Evolutionary conservation across 1,140 invertebrate genomes (phyloP), one percentile per base, ranked within the genome.

Genomic region (Drosophila baimaii): DNA sequence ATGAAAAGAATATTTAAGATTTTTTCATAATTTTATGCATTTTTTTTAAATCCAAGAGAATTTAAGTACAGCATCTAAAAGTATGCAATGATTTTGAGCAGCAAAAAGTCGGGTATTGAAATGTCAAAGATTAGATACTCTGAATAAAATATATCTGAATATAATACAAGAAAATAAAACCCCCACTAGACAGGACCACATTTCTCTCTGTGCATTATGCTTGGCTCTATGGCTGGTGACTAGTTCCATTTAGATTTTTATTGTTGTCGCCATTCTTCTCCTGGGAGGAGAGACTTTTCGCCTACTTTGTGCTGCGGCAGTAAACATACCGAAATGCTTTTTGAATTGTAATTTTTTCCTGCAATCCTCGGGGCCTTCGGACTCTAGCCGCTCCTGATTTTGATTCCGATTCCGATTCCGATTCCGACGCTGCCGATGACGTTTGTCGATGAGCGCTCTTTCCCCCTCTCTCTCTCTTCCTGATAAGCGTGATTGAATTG

Each of bases 401-500:
- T 17, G 25, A 21, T 68, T 33, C 43, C 21, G 37, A 3, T 64
- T 21, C 37, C 58, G 33, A 37, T 51, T 58, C 51, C 29, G n/a
- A 41, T 69, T 46, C 39, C 43, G 31, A 52, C 65, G 47, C 81
- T 84, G 82, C 55, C 78, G 72, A 57, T 84, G 84, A 84, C 84
- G 83, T 80, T 64, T 82, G 66, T 82, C 75, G 78, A 76, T 78
- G 74, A 73, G 66, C 41, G 56, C 68, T 47, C 57, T 29, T 7
- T 29, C 29, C 7, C 29, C 8, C 29, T 29, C 44, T 52, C 54
- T 56, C 37, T 33, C 33, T 21, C 19, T 31, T 19, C 7, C 64
- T 80, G 83, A 88, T 88, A 89, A 88, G 83, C 83, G 77, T 88
- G 83, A 88, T 88, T 88, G 83, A 88, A 88, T 88, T 88, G 84